Base-by-base conservation (phyloP, 2,888 invertebrate genomes). In the Himalopsyche tibetana region DNA sequence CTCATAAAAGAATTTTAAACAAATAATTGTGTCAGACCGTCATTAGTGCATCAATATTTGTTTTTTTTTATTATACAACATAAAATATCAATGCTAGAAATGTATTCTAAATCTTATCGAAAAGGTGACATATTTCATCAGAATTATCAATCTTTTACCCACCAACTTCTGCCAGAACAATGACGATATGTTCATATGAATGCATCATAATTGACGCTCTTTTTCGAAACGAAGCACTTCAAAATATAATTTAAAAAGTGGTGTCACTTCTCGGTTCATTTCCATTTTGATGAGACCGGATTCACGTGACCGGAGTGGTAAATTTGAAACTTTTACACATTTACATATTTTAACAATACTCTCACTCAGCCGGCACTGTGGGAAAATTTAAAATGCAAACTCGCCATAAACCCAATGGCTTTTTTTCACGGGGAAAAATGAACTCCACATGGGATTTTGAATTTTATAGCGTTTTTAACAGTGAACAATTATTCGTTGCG, bases 291-390 rank as follows among this genome's bases (percentile, higher is more conserved):
- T 74, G 36, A 36, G 36, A 74, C 74, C 74, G 5, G 15, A 74
- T 15, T 36, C 74, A 74, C 74, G 74, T 74, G 74, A 74, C 38
- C 36, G 36, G 74, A 36, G 36, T 74, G 74, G 74, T 36, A 74
- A 74, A 74, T 36, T 28, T 36, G 38, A 38, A 74, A 36, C 74
- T 15, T 74, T 36, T 74, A 36, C 74, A 12, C 74, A 74, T 63
- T 63, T n/a, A 8, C 63, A 63, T 63, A 19, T 63, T 63, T 56
- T 63, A 8, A 28, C 63, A 19, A 63, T 19, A 63, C 11, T 63
- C 5, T 36, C 36, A 12, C 36, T 74, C 38, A 74, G 74, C 74
- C 38, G 36, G 74, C 8, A 5, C 36, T 74, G 38, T 74, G 36
- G 38, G 36, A 38, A 74, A 74, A 36, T 38, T 74, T 38, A 38